Evolutionary conservation across 2,888 invertebrate species (phyloP).

Genomic region (Lasioglossum villosulum): DNA sequence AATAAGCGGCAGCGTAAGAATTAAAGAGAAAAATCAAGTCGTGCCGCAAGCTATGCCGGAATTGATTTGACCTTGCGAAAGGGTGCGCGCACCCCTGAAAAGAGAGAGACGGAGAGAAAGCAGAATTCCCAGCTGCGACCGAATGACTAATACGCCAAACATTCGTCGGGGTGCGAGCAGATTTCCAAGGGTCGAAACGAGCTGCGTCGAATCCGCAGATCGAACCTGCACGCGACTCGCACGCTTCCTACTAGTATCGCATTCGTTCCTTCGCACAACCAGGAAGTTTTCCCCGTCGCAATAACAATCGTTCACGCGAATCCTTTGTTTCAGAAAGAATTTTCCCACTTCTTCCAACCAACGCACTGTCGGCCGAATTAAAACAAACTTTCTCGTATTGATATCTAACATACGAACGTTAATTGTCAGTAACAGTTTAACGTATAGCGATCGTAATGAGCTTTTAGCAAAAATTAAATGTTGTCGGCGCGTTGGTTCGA

Average conservation of each 20-base stretch:
- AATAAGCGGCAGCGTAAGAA: not conserved
- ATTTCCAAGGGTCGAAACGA: constrained; percentile 74
- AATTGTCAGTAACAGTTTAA: too few relatives aligned
- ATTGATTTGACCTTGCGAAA: constrained; percentile 68
- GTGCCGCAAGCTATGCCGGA: constrained; percentile 57
- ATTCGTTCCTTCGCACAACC: constrained; percentile 25
- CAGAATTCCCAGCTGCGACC: constrained; percentile 69
- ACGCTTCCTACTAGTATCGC: constrained; percentile 27
- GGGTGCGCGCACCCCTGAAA: constrained; percentile 45
- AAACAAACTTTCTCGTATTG: too few relatives aligned
- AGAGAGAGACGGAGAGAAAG: constrained; percentile 5
- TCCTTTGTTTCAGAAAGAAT: not conserved
- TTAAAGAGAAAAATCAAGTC: constrained; percentile 18
- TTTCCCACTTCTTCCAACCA: not conserved
- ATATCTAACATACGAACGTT: too few relatives aligned
- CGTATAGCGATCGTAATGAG: too few relatives aligned
- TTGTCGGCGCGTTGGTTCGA: too few relatives aligned
- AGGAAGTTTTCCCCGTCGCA: constrained; percentile 19
- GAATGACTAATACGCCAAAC: constrained; percentile 81
- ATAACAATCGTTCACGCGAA: not conserved
- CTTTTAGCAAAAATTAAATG: too few relatives aligned
- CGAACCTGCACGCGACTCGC: constrained; percentile 46
- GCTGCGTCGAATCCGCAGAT: constrained; percentile 56
- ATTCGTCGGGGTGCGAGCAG: constrained; percentile 75
- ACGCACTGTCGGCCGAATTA: too few relatives aligned